Base-by-base conservation (phyloP, 1,140 invertebrate species). In the Prorops nasuta region DNA sequence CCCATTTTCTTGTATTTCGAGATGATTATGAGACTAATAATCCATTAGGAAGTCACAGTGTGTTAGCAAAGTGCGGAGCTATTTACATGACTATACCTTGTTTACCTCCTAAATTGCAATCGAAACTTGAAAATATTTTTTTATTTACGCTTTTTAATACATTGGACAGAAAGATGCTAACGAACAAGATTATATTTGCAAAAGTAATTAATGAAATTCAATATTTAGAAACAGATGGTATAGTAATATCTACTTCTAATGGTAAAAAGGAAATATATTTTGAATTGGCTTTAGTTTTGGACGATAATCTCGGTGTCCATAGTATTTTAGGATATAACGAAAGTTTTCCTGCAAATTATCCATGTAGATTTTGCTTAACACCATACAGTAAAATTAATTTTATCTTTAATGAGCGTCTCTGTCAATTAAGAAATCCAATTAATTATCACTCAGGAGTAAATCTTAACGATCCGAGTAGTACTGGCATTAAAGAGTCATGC, bases 401-500 rank as follows among this genome's bases (percentile, higher is more conserved):
- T 28, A 12, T 28, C 6, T 28, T 28, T 12, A 12, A 28, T 28
- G 24, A 12, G 12, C 6, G 12, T 7, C 6, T 28, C 6, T 28
- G 24, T 28, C 6, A 28, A 6, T 12, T 28, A 7, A 6, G 24
- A 28, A 28, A 6, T 28, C 24, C 6, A 12, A 12, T 7, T 28
- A 28, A 28, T 28, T 28, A 28, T 28, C 6, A 28, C 12, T 6
- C 6, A 28, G 12, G 12, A 7, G 12, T 28, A 28, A 12, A 28
- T 7, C 12, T 28, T 6, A 28, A 28, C 12, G 12, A 49, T 18
- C 17, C 14, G 10, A 17, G 12, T 7, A 14, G 12, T 15, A 49
- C 38, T 14, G 46, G 46, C 8, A 49, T 44, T 24, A 43, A 45
- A 43, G 39, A 24, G n/a, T 20, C 2, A 28, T 49, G 46, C 24